Evolutionary conservation across 2,113 vertebrate species (phyloP).

Genomic region (Heloderma charlesbogerti): DNA sequence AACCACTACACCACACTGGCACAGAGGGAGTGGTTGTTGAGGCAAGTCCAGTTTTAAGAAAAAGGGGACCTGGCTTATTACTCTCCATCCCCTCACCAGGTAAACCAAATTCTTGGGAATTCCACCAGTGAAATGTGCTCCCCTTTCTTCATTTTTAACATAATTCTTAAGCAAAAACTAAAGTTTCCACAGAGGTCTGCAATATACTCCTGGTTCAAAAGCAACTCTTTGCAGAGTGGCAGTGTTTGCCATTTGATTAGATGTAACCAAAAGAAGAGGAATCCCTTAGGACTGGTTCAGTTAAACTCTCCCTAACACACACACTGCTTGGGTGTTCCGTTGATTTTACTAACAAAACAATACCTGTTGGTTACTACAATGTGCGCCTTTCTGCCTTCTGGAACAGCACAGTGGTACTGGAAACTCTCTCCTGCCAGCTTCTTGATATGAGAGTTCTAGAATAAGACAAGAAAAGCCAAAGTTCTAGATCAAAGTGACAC

Average conservation of each 20-base stretch:
- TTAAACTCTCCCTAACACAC: no score
- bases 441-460: constrained; percentile 89
- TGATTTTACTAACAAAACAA: neutral
- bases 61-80: no score
- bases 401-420: constrained; percentile 78
- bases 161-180: neutral
- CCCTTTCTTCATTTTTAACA: no score
- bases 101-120: neutral
- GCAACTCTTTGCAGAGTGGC: neutral
- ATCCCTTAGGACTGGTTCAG: no score
- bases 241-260: neutral
- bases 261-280: no score
- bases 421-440: constrained; percentile 88
- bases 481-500: neutral
- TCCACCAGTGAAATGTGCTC: neutral
- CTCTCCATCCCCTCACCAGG: neutral
- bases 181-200: neutral
- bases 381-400: constrained; percentile 81
- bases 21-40: neutral
- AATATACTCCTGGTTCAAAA: no score
- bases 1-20: no score
- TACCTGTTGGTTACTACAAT: constrained; percentile 94
- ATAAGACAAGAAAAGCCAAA: constrained; percentile 18
- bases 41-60: neutral
- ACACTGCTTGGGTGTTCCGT: neutral